Percentiles rank a stretch among this genome's conserved stretches.
Conservation (phyloP, 2,888 invertebrate species). For the Azorinus chamasolen region DNA sequence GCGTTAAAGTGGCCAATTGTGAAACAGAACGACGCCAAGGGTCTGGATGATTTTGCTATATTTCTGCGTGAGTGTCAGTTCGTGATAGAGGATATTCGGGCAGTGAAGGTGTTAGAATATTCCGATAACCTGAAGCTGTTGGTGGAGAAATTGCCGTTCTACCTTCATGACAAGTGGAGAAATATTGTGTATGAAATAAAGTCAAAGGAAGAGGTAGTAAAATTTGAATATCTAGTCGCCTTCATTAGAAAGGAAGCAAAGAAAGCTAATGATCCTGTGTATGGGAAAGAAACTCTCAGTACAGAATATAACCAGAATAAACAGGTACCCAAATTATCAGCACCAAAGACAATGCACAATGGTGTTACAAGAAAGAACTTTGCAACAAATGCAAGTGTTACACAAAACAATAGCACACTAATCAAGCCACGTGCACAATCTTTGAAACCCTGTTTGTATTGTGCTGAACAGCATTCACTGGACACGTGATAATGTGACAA, state of each 20-base stretch:
- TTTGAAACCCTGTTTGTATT: slow-evolving; percentile 1
- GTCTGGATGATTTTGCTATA: slow-evolving; percentile 33
- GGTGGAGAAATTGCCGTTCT: slow-evolving; percentile 35
- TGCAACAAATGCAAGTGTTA: no score
- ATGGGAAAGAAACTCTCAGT: slow-evolving; percentile 27
- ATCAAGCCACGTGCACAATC: neutral
- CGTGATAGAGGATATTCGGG: slow-evolving; percentile 17
- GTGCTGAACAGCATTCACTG: neutral
- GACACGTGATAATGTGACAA: neutral
- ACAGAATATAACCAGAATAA: no score
- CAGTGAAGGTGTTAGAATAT: slow-evolving; percentile 33
- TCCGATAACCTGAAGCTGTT: slow-evolving; percentile 46
- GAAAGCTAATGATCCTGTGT: slow-evolving; percentile 35
- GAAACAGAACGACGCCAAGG: slow-evolving; percentile 22
- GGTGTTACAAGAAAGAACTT: no score
- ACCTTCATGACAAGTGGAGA: slow-evolving; percentile 51
- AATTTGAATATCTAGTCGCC: slow-evolving; percentile 20
- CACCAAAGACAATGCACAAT: no score
- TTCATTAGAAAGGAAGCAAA: slow-evolving; percentile 34
- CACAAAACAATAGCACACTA: no score
- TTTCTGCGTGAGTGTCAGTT: slow-evolving; percentile 40
- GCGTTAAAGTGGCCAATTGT: slow-evolving; percentile 31
- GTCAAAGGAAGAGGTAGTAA: slow-evolving; percentile 2
- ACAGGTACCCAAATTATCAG: no score
- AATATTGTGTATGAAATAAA: slow-evolving; percentile 28